Evolutionary conservation across 2,113 vertebrate species (phyloP).

Genomic region (Eurystomus gularis): DNA sequence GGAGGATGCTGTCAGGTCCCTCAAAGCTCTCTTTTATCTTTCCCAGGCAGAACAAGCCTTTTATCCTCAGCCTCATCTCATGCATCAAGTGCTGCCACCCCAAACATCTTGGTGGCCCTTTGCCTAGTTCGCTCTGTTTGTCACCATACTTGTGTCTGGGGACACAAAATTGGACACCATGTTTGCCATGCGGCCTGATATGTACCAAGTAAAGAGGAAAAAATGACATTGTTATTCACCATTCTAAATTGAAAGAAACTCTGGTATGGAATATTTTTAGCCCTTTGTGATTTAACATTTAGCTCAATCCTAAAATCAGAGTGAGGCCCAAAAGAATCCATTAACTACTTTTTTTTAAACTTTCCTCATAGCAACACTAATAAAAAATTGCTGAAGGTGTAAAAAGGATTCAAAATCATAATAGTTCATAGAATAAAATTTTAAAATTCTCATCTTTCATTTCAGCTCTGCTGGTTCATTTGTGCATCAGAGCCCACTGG

Average conservation of each 20-base stretch:
- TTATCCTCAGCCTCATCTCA: not conserved
- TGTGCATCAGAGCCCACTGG: not conserved
- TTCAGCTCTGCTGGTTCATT: not conserved
- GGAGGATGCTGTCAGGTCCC: not conserved
- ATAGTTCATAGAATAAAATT: not conserved
- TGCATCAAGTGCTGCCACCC: not conserved
- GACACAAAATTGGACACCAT: not conserved
- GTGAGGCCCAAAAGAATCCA: not conserved
- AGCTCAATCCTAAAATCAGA: not conserved
- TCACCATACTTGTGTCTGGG: not conserved
- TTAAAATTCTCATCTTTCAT: not conserved
- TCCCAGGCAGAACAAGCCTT: not conserved
- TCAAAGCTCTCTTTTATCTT: not conserved
- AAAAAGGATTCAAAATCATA: not conserved
- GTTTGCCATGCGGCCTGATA: not conserved
- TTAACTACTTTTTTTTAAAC: not conserved
- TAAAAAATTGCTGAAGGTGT: conserved; percentile 11
- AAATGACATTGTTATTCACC: not conserved
- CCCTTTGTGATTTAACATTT: not conserved
- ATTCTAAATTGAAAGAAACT: not conserved
- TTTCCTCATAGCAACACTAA: not conserved
- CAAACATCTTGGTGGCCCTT: not conserved
- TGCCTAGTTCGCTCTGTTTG: not conserved
- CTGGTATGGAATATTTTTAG: not conserved
- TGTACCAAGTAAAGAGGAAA: not conserved